Base-by-base conservation (phyloP, 2,888 invertebrate genomes). In the Clepsis dumicolana region DNA sequence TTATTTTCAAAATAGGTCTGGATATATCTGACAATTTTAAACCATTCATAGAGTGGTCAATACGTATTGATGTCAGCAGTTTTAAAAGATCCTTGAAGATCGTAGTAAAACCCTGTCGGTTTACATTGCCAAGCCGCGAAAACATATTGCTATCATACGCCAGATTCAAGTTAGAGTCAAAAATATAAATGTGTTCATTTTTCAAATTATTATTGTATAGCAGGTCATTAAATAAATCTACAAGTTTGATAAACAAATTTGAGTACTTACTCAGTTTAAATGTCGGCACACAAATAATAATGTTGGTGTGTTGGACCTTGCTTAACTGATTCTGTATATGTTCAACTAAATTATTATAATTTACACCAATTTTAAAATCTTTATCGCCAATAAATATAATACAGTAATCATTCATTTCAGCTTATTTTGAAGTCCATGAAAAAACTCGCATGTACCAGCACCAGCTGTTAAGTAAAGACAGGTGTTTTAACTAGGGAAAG, bases 301-400 rank as follows among this genome's bases (percentile, higher is more conserved):
- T 12, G 18, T 60, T 60, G 3, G 59, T 60, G 18, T 61, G 44
- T 48, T 29, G 60, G 14, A 50, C 48, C 25, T 5, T 5, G 12
- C 44, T 48, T 32, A 61, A n/a, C 12, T 44, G 25, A 24, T 44
- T n/a, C 8, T 41, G 27, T 12, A 44, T 48, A 18, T 14, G 44
- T 5, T 44, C 0, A 44, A 44, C 27, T 12, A 60, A 16, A n/a
- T 25, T 41, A 4, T 60, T 18, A 44, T 48, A 60, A 12, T 60
- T 60, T 29, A 8, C 10, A 60, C 44, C 29, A 16, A 12, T 27
- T 18, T 38, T 27, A 44, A 60, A 59, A 25, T 59, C 44, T 44
- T 25, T 38, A 44, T 44, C 59, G n/a, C 59, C 59, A 16, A 59
- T 44, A 27, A 16, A 59, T 16, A 59, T 44, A 4, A 59, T 24